Evolutionary conservation across 1,140 invertebrate species (phyloP).

Genomic region (Aphaenogaster floridana): DNA sequence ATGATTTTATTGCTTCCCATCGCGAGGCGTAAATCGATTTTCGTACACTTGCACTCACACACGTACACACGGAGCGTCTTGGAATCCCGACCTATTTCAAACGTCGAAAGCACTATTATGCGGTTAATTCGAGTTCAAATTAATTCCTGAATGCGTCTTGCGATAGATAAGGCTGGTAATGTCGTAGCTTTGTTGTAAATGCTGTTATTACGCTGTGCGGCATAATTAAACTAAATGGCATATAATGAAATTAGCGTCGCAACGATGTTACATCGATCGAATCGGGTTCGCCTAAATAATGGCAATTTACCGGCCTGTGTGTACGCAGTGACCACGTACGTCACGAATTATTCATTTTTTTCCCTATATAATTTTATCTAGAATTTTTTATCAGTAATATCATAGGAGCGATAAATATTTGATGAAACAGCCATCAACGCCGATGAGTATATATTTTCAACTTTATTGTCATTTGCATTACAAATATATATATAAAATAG

Average conservation of each 20-base stretch:
- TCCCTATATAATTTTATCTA: neutral
- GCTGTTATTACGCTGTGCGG: slow-evolving; percentile 29
- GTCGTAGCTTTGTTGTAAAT: slow-evolving; percentile 9
- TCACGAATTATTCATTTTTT: neutral
- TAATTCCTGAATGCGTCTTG: slow-evolving; percentile 22
- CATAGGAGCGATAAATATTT: neutral
- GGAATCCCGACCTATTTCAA: neutral
- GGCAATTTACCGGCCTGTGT: slow-evolving; percentile 27
- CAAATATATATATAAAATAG: slow-evolving; percentile 9
- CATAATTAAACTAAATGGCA: slow-evolving; percentile 55
- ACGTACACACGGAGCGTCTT: neutral
- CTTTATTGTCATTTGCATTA: neutral
- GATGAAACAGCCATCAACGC: neutral
- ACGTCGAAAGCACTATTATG: neutral
- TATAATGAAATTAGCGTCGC: slow-evolving; percentile 27
- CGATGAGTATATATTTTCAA: neutral
- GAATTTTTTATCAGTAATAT: neutral
- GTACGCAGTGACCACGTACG: neutral
- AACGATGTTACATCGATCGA: slow-evolving; percentile 37
- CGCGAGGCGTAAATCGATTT: slow-evolving; percentile 10
- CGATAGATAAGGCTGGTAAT: slow-evolving; percentile 5
- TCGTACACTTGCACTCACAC: too few relatives aligned
- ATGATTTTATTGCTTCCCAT: slow-evolving; percentile 11
- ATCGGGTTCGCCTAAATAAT: slow-evolving; percentile 8
- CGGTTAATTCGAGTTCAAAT: slow-evolving; percentile 15